These are phyloP conservation scores for Xylocopa sonorina DNA, from an alignment of 1,140 invertebrate genomes.

Conservation along the genomic window DNA sequence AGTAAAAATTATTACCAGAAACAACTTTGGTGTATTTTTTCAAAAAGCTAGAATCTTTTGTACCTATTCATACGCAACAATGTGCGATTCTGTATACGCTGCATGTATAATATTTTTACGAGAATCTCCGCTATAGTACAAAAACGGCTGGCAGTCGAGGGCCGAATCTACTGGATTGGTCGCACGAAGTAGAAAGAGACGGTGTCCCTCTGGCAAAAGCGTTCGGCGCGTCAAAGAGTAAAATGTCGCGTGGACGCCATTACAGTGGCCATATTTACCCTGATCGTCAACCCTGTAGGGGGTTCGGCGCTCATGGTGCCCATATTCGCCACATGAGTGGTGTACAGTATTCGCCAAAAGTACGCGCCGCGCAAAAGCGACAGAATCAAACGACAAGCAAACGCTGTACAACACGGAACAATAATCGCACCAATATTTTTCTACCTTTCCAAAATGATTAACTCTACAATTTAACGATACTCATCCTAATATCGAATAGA, in stretches of 20 bases:
- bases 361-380: background rate
- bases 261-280: slow-evolving; percentile 79
- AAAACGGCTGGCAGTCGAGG: slow-evolving; percentile 3
- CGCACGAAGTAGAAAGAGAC: background rate
- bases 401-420: background rate
- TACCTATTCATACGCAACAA: too few species aligned
- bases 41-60: too few species aligned
- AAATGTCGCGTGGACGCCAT: slow-evolving; percentile 75
- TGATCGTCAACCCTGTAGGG: slow-evolving; percentile 69
- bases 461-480: too few species aligned
- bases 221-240: slow-evolving; percentile 57
- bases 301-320: slow-evolving; percentile 69
- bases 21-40: too few species aligned
- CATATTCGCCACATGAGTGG: slow-evolving; percentile 71
- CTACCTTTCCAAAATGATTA: background rate
- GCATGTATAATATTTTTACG: too few species aligned
- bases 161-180: background rate
- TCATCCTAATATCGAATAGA: too few species aligned
- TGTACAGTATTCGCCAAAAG: slow-evolving; percentile 72
- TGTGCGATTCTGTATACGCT: too few species aligned
- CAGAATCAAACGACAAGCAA: too few species aligned
- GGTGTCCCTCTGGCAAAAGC: background rate
- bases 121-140: too few species aligned
- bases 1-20: background rate
- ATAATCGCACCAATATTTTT: background rate